Evolutionary conservation across 2,113 vertebrate genomes (phyloP).

Genomic region (Hypanus sabinus): DNA sequence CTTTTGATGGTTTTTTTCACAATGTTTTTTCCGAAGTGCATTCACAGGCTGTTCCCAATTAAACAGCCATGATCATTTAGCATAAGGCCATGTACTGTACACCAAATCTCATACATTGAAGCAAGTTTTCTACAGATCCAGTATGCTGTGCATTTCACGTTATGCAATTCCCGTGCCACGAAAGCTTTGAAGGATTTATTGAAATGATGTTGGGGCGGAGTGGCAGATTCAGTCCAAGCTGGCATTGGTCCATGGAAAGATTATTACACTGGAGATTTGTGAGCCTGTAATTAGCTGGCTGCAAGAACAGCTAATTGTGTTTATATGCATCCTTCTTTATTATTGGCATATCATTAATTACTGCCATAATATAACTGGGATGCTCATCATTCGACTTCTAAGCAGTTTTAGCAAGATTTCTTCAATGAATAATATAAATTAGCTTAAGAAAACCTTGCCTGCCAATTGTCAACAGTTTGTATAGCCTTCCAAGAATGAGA

Average conservation of each 20-base stretch:
- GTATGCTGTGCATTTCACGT: not conserved
- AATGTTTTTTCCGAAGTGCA: too few relatives aligned
- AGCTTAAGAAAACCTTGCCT: not conserved
- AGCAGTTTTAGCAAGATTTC: not conserved
- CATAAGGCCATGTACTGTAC: not conserved
- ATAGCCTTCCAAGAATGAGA: not conserved
- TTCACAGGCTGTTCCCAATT: not conserved
- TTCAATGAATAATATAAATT: not conserved
- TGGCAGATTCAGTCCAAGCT: too few relatives aligned
- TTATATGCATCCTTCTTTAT: not conserved
- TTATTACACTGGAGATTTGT: not conserved
- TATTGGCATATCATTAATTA: not conserved
- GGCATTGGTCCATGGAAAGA: not conserved
- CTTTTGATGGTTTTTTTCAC: too few relatives aligned
- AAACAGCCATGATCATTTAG: not conserved
- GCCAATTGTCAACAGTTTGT: not conserved
- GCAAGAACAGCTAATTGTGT: not conserved
- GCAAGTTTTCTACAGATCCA: not conserved
- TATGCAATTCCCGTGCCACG: not conserved
- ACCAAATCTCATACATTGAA: not conserved
- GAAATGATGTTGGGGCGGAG: too few relatives aligned
- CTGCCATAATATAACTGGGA: not conserved
- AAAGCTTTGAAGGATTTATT: not conserved
- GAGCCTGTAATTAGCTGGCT: not conserved
- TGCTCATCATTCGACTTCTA: not conserved